Percentiles rank a stretch among this genome's conserved stretches.
Conservation (phyloP, 37 sponge, comb jelly and placozoan species). For the Amphimedon queenslandica region DNA sequence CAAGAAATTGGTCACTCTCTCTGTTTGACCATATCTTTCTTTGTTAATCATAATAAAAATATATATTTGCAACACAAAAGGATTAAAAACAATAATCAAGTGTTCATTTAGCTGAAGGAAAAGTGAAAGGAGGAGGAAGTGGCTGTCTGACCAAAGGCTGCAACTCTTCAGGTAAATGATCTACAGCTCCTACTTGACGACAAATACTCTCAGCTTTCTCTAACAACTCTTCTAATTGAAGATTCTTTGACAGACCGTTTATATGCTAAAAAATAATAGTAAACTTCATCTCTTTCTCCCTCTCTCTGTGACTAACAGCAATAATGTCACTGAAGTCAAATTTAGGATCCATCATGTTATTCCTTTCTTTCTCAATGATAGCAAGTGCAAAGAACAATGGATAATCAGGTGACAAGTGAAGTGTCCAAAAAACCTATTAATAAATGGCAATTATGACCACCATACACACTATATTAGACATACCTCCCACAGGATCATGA, state of each 20-base stretch:
- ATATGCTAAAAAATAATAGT: slow-evolving; percentile 70
- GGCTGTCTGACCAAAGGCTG: slow-evolving; percentile 26
- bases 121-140: too few relatives aligned
- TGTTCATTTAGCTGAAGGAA: too few relatives aligned
- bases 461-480: background rate
- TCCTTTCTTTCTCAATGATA: slow-evolving; percentile 63
- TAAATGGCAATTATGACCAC: background rate
- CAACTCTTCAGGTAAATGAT: slow-evolving; percentile 33
- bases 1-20: too few relatives aligned
- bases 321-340: slow-evolving; percentile 69
- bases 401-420: slow-evolving; percentile 65
- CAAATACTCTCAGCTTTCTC: slow-evolving; percentile 67
- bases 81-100: too few relatives aligned
- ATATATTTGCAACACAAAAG: too few relatives aligned
- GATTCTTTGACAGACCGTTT: slow-evolving; percentile 56
- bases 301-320: slow-evolving; percentile 61
- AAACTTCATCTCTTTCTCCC: too few relatives aligned
- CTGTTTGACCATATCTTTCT: too few relatives aligned
- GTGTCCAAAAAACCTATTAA: slow-evolving; percentile 77
- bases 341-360: slow-evolving; percentile 18
- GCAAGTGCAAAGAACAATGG: slow-evolving; percentile 89
- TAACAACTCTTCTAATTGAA: slow-evolving; percentile 55
- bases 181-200: slow-evolving; percentile 41
- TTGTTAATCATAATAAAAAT: too few relatives aligned
- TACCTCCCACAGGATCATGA: slow-evolving; percentile 89